Evolutionary conservation across 2,113 vertebrate species (phyloP), one percentile per base, ranked within the genome.

Genomic region (Capricornis sumatraensis): DNA sequence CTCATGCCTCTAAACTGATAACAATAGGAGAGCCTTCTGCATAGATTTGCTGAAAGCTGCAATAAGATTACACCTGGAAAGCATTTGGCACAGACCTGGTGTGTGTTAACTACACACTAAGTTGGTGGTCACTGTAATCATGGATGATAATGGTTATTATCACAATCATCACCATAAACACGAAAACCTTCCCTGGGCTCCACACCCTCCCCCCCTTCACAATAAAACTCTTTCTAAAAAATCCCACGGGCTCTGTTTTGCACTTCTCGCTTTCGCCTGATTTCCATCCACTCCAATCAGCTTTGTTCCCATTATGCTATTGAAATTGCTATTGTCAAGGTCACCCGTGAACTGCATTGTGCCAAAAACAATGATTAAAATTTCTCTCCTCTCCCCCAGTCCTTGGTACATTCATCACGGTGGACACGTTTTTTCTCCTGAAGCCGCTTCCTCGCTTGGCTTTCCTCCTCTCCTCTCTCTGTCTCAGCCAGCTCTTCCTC

Each of bases 311-410:
- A 52, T 82, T 87, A 47, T 8, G n/a, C 74, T 87, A 50, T 53
- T 87, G 71, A 90, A 95, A 95, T 87, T 81, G 62, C 90, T 92
- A 17, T 81, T 98, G 79, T 85, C 87, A 96, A 55, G 87, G 57
- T 88, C 28, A 6, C 15, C 58, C 57, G 6, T 84, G 74, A 97
- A 90, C 84, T 90, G 91, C 30, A 45, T 87, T 45, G 40, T 84
- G 60, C 89, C 71, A 79, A 90, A 95, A 81, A 79, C 82, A 91
- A 43, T 53, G 92, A 87, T 87, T 91, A 74, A n/a, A 76, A 50
- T 8, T 43, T 92, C 57, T 62, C 19, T 93, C 2, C 27, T n/a
- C 89, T 81, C 21, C 9, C 55, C 62, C 50, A 64, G 50, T 30
- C 47, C 40, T 58, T 82, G 1, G 21, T 23, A 52, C 21, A 8